Evolutionary conservation across 2,797 vertebrate species (phyloP).

Genomic region (Siniperca obscura): DNA sequence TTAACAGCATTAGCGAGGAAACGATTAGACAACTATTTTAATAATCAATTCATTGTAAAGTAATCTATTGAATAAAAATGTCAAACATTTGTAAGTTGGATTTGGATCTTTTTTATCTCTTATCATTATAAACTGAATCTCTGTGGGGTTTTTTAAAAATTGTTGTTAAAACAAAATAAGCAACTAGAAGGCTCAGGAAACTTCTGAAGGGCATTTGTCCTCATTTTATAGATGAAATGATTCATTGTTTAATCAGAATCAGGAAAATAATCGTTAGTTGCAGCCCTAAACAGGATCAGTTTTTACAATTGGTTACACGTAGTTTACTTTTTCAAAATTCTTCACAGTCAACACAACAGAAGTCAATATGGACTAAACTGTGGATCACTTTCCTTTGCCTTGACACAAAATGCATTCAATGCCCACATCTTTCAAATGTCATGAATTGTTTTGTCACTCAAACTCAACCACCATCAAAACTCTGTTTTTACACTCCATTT

Average conservation of each 20-base stretch:
- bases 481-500: no score
- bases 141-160: background rate
- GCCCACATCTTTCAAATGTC: no score
- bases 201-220: background rate
- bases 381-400: no score
- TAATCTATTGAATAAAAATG: background rate
- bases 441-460: no score
- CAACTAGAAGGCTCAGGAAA: no score
- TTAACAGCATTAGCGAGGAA: conserved; percentile 13
- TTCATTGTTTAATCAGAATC: background rate
- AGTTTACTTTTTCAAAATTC: background rate
- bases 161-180: background rate
- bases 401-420: no score
- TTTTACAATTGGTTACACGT: no score
- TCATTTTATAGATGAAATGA: background rate
- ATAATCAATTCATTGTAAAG: background rate
- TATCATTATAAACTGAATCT: background rate
- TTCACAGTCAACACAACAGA: background rate
- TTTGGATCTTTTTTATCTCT: background rate
- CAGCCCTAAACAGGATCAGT: background rate
- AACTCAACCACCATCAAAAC: no score
- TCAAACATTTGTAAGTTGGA: background rate
- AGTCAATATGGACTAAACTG: background rate
- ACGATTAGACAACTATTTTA: background rate
- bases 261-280: background rate